phyloP scores from a whole-genome alignment of 1,140 invertebrate genomes.

The Maniola jurtina region DNA sequence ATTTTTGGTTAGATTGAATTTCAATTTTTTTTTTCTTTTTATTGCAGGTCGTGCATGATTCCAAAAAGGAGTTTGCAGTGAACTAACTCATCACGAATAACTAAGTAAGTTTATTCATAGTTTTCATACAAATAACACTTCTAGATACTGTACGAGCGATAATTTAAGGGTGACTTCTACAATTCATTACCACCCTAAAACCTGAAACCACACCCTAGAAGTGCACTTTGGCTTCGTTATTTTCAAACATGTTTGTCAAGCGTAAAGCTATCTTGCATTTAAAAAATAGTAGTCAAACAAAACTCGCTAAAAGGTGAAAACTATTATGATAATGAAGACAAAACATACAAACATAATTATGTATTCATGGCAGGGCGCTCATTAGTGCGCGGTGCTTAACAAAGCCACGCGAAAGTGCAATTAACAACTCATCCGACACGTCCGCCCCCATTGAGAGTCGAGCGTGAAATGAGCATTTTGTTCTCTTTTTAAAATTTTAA shows the following conservation, averaged over 20 bases:
- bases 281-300: background rate
- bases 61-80: slow-evolving; percentile 27
- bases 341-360: slow-evolving; percentile 7
- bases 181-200: no score
- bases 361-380: background rate
- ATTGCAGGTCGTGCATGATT: slow-evolving; percentile 41
- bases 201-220: no score
- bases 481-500: slow-evolving; percentile 29
- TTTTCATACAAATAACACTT: no score
- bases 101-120: slow-evolving; percentile 26
- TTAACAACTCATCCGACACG: slow-evolving; percentile 28
- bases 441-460: slow-evolving; percentile 27
- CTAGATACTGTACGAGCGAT: no score
- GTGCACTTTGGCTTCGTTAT: no score
- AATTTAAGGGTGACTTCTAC: no score
- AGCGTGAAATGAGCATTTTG: slow-evolving; percentile 25
- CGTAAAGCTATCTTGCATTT: no score
- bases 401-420: slow-evolving; percentile 15
- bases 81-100: slow-evolving; percentile 25
- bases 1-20: background rate
- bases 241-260: no score
- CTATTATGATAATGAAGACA: slow-evolving; percentile 5
- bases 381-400: slow-evolving; percentile 5
- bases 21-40: background rate
- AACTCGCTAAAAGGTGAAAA: background rate